Conservation (phyloP, 2,113 vertebrate species). For the Thunnus maccoyii region DNA sequence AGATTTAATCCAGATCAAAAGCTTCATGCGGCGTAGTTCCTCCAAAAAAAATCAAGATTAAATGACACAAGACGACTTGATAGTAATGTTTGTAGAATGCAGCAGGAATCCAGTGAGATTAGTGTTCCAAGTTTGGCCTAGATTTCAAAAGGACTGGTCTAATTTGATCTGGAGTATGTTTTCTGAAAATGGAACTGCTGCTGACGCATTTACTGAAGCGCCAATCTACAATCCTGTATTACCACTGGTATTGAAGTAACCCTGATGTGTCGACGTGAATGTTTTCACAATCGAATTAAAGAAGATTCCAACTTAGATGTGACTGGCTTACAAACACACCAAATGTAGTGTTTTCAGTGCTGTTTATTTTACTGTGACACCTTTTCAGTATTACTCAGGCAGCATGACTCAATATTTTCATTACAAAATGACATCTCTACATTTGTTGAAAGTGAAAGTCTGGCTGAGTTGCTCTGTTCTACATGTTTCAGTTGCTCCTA, state of each 20-base stretch:
- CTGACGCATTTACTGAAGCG: conserved; percentile 50
- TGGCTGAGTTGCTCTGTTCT: background rate
- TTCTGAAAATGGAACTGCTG: conserved; percentile 68
- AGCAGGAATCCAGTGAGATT: conserved; percentile 19
- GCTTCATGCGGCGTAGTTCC: background rate
- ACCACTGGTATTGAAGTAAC: conserved; percentile 67
- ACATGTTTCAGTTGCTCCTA: background rate
- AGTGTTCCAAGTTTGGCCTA: conserved; percentile 6
- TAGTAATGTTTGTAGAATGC: conserved; percentile 7
- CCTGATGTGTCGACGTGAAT: conserved; percentile 73
- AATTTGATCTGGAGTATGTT: conserved; percentile 63
- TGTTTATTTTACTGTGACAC: conserved; percentile 21
- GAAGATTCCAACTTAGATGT: conserved; percentile 72
- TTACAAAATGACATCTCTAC: background rate
- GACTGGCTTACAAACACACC: conserved; percentile 51
- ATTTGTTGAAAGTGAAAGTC: background rate
- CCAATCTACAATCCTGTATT: conserved; percentile 67
- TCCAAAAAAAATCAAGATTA: background rate
- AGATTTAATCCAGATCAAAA: conserved; percentile 62
- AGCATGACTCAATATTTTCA: background rate
- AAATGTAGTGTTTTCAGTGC: conserved; percentile 5
- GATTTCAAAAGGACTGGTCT: conserved; percentile 8
- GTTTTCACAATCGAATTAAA: conserved; percentile 78
- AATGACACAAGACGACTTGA: background rate
- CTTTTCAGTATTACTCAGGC: background rate